Base-by-base conservation (phyloP, 2,888 invertebrate species). In the Hartigia nigra region DNA sequence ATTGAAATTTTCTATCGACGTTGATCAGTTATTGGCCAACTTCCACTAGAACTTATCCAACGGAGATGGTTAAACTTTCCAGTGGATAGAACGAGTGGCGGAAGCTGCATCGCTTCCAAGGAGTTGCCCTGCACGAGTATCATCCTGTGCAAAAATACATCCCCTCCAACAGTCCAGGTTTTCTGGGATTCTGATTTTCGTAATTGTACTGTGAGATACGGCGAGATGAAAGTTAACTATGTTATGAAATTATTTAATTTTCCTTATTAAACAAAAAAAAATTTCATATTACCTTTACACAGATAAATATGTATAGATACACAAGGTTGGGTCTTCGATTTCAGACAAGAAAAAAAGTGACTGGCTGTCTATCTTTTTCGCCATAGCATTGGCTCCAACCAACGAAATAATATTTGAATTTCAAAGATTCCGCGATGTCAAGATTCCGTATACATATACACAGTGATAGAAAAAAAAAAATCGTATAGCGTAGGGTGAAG, bases 341-440 rank as follows among this genome's bases (percentile, higher is more conserved):
- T 55, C 1, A 9, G 55, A 0, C 55, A 23, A 23, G 23, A 55
- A 55, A 23, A 23, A 14, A 55, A 55, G 14, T 23, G 1, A 23
- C 39, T 55, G 14, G 55, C 76, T 34, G 55, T 70, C 35, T 37
- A 55, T 31, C 36, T 32, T 31, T 74, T 12, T 11, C 31, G 69
- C 39, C 69, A 32, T 70, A 3, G 55, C 55, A 0, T 32, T 74
- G 3, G 55, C n/a, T 31, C 36, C 75, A 31, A 74, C n/a, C 14
- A 31, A 12, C 34, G 12, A 75, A 70, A 74, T 78, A 77, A 82
- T 82, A 82, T 82, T 82, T 82, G 82, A 82, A 82, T 82, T 82
- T 82, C 82, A 82, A 70, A 82, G 82, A 82, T 82, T 82, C 82
- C 82, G 80, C 70, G 74, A 81, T 80, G 77, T 76, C 80, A 55